Conservation (phyloP, 2,888 invertebrate genomes). For the Chrysina gloriosa region DNA sequence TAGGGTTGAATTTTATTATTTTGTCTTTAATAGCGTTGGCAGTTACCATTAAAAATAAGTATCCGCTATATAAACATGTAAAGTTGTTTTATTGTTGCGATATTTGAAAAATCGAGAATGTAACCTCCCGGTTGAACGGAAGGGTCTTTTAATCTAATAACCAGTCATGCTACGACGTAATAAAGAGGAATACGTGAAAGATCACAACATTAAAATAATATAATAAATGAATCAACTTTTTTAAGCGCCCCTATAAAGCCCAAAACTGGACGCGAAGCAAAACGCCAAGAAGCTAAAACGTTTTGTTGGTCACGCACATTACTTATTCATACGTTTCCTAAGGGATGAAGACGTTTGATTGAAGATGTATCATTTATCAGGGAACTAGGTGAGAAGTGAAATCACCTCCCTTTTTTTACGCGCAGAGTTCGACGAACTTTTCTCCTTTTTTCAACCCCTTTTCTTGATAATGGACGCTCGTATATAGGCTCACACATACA, state of each 20-base stretch:
- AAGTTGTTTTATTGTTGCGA: conserved; percentile 52
- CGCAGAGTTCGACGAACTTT: background rate
- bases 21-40: background rate
- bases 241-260: background rate
- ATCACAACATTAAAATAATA: conserved; percentile 61
- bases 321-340: conserved; percentile 55
- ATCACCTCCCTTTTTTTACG: conserved; percentile 10
- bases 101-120: conserved; percentile 61
- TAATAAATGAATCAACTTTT: conserved; percentile 57
- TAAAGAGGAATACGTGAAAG: conserved; percentile 50
- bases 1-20: background rate
- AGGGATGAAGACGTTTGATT: conserved; percentile 57
- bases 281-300: background rate
- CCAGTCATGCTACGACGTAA: conserved; percentile 57
- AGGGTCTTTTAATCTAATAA: conserved; percentile 60
- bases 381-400: conserved; percentile 56
- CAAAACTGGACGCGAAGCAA: background rate
- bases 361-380: conserved; percentile 58
- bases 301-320: conserved; percentile 50
- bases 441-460: background rate
- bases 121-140: conserved; percentile 54
- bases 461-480: background rate
- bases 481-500: conserved; percentile 12
- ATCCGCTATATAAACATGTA: background rate
- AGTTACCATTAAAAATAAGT: background rate